Evolutionary conservation across 2,888 invertebrate species (phyloP), one percentile per base, ranked within the genome.

Genomic region (Dasysyrphus albostriatus): DNA sequence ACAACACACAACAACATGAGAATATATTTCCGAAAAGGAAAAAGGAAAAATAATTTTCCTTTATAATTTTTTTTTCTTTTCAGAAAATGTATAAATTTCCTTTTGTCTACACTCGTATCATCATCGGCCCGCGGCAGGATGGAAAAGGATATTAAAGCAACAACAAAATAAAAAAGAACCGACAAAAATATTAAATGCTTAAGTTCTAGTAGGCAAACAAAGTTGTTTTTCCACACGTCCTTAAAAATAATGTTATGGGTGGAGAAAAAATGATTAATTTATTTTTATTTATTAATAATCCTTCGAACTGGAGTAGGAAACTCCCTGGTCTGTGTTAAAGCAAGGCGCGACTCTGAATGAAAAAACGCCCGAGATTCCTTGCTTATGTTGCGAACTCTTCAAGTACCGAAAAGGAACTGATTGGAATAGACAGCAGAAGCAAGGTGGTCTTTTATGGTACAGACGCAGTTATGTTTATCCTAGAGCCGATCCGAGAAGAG

Each of bases 401-500:
- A 85, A 85, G 77, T 74, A 82, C 82, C 85, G 82, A 82, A 82
- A 78, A 69, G 77, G 82, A 85, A 85, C 85, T 85, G 74, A 81
- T 69, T 77, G 85, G 76, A 84, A 84, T 29, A 72, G 65, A 73
- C 67, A 54, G 51, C 81, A 51, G 54, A 63, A 47, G 9, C 37
- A 61, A 14, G 7, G 49, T 51, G 51, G 61, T 83, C 78, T 54
- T 69, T 67, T 59, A 9, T 83, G 76, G 74, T 75, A 70, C 73
- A 67, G 49, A 72, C 72, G 54, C 59, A 72, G 51, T 58, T 42
- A 39, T 37, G 44, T 49, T 39, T 47, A 65, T 34, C 47, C 51
- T 51, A 14, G 7, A 73, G 39, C 10, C 37, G 14, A 67, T 76
- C 16, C 12, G 72, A 72, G 77, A 77, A 56, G 69, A 81, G 85